A percentile compares a stretch with the other conserved stretches of the same genome.
These are phyloP conservation scores for Acleris literana DNA, from an alignment of 2,888 invertebrate species.

Conservation along the genomic window DNA sequence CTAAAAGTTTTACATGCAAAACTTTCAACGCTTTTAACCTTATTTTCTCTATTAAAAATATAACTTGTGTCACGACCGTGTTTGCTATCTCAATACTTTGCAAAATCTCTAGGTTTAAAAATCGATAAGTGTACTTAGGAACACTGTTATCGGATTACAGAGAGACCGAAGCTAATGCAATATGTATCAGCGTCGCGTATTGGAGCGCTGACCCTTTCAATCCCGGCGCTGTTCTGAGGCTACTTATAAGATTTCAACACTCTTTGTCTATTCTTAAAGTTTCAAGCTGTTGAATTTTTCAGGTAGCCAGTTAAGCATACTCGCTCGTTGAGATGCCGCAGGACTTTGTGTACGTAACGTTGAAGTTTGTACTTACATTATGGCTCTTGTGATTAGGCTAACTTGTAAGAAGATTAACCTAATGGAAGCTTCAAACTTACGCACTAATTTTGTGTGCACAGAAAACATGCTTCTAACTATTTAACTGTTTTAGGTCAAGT, in stretches of 20 bases:
- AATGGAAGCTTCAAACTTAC: conserved; percentile 31
- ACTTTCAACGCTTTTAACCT: no score
- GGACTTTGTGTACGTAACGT: conserved; percentile 7
- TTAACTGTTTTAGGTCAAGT: no score
- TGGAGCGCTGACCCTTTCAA: conserved; percentile 31
- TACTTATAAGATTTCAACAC: conserved; percentile 33
- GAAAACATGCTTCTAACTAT: conserved; percentile 2
- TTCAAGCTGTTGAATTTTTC: conserved; percentile 31
- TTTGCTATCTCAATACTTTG: conserved; percentile 6
- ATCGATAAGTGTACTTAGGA: conserved; percentile 16
- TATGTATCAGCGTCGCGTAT: conserved; percentile 62
- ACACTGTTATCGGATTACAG: conserved; percentile 55
- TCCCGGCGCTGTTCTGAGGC: conserved; percentile 18
- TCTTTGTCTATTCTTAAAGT: conserved; percentile 25
- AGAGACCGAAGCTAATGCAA: conserved; percentile 63
- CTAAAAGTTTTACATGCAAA: background rate
- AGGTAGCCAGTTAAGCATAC: conserved; percentile 27
- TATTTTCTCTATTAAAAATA: no score
- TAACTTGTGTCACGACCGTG: background rate
- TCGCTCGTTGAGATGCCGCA: conserved; percentile 3
- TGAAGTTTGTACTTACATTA: conserved; percentile 25
- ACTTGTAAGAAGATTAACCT: conserved; percentile 31
- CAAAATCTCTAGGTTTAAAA: conserved; percentile 18
- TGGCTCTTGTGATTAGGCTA: conserved; percentile 24
- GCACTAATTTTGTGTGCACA: conserved; percentile 19